Percentiles rank a stretch among this genome's conserved stretches.
Conservation (phyloP, 2,797 vertebrate genomes). For the Taeniopygia guttata region DNA sequence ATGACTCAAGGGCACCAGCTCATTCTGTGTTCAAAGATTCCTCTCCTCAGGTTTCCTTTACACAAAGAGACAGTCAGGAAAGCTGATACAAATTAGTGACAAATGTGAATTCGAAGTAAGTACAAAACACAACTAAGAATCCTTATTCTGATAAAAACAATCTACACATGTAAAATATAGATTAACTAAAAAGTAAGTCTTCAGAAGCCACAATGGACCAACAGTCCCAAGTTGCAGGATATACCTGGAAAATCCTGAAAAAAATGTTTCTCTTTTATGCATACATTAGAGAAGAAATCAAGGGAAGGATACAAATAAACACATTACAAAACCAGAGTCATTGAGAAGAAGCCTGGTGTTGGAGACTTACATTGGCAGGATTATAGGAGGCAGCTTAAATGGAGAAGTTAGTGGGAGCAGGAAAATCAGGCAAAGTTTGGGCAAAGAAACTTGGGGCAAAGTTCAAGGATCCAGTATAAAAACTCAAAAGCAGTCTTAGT, state of each 20-base stretch:
- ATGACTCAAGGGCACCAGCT: neutral
- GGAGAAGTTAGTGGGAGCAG: neutral
- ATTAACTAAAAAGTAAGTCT: neutral
- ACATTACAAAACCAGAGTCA: neutral
- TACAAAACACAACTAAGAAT: neutral
- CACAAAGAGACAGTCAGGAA: neutral
- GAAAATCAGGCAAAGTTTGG: neutral
- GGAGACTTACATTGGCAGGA: neutral
- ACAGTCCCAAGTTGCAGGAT: neutral
- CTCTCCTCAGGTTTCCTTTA: neutral
- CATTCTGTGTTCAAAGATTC: neutral
- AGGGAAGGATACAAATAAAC: neutral
- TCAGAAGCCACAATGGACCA: neutral
- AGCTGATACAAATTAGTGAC: neutral
- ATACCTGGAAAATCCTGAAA: neutral
- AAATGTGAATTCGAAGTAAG: neutral
- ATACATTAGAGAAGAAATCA: neutral
- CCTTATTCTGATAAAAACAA: neutral
- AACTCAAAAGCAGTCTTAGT: neutral
- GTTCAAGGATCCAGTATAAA: neutral
- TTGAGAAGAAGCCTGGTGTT: neutral
- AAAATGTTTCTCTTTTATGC: neutral
- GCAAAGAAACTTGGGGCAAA: neutral
- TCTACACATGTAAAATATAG: fast-evolving
- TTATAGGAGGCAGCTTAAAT: neutral